Conservation (phyloP, 1,140 invertebrate genomes). For the Ceratoteleas bidentatus region DNA sequence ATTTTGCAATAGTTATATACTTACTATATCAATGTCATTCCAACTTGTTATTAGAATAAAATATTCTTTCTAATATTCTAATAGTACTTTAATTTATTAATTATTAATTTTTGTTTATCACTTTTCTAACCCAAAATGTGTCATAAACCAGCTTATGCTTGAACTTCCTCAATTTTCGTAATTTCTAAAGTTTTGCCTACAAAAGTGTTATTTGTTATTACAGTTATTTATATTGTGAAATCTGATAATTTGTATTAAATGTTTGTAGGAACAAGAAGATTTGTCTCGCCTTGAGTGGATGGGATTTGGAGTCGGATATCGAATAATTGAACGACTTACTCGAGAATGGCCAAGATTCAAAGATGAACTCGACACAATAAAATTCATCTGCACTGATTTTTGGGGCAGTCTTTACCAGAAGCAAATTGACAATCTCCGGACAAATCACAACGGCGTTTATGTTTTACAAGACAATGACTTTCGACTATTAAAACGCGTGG, state of each 20-base stretch:
- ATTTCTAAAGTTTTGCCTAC: no score
- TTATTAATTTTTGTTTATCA: no score
- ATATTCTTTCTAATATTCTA: no score
- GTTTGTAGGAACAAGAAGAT: slow-evolving; percentile 84
- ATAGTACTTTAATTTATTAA: no score
- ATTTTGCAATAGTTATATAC: no score
- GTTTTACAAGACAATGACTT: slow-evolving; percentile 98
- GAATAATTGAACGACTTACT: slow-evolving; percentile 95
- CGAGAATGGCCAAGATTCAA: slow-evolving; percentile 96
- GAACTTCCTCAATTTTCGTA: no score
- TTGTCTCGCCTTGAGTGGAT: slow-evolving; percentile 94
- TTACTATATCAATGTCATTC: no score
- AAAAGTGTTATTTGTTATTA: no score
- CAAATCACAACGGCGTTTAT: slow-evolving; percentile 99
- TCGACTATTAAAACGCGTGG: slow-evolving; percentile 92
- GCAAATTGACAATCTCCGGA: slow-evolving; percentile 98
- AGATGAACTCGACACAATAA: slow-evolving; percentile 98
- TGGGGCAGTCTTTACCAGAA: slow-evolving; percentile 98
- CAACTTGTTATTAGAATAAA: no score
- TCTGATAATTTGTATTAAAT: not conserved
- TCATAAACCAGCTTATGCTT: no score
- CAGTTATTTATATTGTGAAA: no score
- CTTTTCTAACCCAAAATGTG: no score
- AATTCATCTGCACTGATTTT: slow-evolving; percentile 99
- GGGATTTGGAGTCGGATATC: slow-evolving; percentile 95